phyloP scores from a whole-genome alignment of 2,797 vertebrate species.

The Coregonus suidteri region DNA sequence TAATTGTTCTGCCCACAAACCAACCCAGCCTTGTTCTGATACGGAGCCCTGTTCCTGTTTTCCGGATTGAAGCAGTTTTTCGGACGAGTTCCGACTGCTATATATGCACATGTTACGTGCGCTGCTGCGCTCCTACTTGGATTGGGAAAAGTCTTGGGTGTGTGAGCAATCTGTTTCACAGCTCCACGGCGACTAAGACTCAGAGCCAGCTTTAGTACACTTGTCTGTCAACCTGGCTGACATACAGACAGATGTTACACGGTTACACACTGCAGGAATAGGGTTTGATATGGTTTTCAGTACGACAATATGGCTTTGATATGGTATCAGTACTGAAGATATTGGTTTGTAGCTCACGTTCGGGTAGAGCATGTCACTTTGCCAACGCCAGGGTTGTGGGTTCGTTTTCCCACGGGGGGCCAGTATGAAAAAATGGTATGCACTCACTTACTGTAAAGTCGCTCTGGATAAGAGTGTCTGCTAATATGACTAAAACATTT shows the following conservation, averaged over 20 bases:
- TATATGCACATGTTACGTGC: conserved; percentile 5
- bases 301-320: too few species aligned
- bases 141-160: conserved; percentile 33
- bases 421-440: too few species aligned
- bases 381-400: too few species aligned
- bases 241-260: conserved; percentile 3
- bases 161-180: conserved; percentile 29
- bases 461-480: too few species aligned
- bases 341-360: too few species aligned
- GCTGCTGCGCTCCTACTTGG: conserved; percentile 24
- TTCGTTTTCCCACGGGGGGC: too few species aligned
- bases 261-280: background rate
- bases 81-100: conserved; percentile 20
- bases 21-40: conserved; percentile 13
- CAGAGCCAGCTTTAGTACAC: conserved; percentile 10
- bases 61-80: conserved; percentile 31
- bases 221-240: conserved; percentile 14
- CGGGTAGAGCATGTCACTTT: too few species aligned
- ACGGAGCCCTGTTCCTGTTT: conserved; percentile 36
- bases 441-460: too few species aligned
- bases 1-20: conserved; percentile 61
- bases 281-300: background rate
- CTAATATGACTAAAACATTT: too few species aligned
- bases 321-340: too few species aligned
- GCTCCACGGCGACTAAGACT: conserved; percentile 17